Base-by-base conservation (phyloP, 2,888 invertebrate species). In the Leucoptera coffeella region DNA sequence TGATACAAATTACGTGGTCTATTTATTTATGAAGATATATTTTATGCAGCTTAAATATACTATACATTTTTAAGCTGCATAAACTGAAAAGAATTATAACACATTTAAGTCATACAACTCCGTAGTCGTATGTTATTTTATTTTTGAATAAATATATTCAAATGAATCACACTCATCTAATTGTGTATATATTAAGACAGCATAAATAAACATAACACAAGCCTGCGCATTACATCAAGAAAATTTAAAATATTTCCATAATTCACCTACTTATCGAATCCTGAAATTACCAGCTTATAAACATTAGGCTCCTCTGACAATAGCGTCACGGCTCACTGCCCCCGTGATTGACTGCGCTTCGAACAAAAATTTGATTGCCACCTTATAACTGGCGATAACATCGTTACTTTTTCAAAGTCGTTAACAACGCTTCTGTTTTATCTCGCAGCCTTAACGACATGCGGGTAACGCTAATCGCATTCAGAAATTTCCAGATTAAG, bases 371-470 rank as follows among this genome's bases (percentile, higher is more conserved):
- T 60, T 47, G 61, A 65, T 64, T 64, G 56, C 60, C 67, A 61
- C 65, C 61, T 62, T 56, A 44, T 52, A 47, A 45, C 45, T 38
- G 26, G 25, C 42, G 64, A 65, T 65, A 51, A 43, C 45, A 57
- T 65, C 64, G 60, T 45, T 46, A 45, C 39, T 44, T 45, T 44
- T 48, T 12, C 11, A 8, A 42, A 43, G 39, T 49, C 44, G 42
- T 60, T 67, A 69, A 69, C 67, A 60, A 65, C n/a, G 50, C 38
- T 54, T 51, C 69, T 69, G 69, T 62, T 67, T 67, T 69, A 67
- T 69, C 65, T 67, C 65, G 38, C 45, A 47, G 45, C 51, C 50
- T 50, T 65, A 67, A 67, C 64, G 54, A 60, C 45, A 54, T 64
- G 62, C 64, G 62, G 65, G 65, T 34, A 61, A 54, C 53, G 50